Percentiles rank a stretch among this genome's conserved stretches.
Conservation (phyloP, 2,888 invertebrate species). For the Tubulanus polymorphus region DNA sequence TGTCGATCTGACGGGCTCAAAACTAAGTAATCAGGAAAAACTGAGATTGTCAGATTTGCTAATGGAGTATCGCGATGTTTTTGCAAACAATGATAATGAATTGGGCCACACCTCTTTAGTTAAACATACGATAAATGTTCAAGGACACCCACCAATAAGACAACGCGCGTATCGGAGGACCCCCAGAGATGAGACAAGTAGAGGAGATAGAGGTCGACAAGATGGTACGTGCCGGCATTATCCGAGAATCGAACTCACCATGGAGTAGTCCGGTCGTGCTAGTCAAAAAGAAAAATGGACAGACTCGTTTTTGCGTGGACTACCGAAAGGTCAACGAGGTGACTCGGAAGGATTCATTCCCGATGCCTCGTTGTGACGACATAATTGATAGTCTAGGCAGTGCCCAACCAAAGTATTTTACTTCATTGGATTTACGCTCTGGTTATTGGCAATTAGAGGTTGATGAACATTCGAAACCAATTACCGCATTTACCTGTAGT, state of each 20-base stretch:
- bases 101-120: neutral
- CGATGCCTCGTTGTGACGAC: neutral
- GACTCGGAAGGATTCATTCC: neutral
- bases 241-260: neutral
- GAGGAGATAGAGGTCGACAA: neutral
- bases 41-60: neutral
- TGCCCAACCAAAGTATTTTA: neutral
- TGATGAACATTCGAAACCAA: conserved; percentile 1
- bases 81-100: neutral
- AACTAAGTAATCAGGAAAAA: neutral
- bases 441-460: neutral
- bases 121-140: neutral
- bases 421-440: neutral
- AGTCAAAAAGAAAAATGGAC: neutral
- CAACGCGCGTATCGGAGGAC: neutral
- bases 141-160: neutral
- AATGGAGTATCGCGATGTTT: neutral
- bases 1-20: neutral
- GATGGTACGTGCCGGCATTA: neutral
- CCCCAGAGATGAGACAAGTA: neutral
- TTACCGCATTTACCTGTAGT: conserved; percentile 7
- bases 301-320: neutral
- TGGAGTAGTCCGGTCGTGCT: neutral
- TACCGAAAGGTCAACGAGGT: neutral
- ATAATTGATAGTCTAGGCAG: neutral